Evolutionary conservation across 2,797 vertebrate species (phyloP), one percentile per base, ranked within the genome.

Genomic region (Steatocranus sp.): DNA sequence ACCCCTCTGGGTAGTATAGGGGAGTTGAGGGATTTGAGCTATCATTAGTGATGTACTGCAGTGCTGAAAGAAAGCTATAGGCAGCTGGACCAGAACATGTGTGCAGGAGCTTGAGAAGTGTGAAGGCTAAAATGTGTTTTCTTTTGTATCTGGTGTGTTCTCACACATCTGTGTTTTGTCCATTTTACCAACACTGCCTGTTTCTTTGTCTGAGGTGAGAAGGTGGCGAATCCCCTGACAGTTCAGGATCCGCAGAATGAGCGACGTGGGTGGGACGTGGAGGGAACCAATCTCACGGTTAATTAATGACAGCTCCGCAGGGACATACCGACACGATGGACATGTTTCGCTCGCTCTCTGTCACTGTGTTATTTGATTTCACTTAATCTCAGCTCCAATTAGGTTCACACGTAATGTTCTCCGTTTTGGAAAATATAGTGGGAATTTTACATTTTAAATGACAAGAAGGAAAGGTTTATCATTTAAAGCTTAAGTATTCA

Each of bases 221-320:
- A 79, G 83, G 81, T 14, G 82, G 63, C 8, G 20, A 91, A 83
- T 94, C 88, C 89, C 90, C 89, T 76, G 79, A 83, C 87, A 43
- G 81, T 83, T 90, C 75, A 50, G 88, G 86, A 90, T 92, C 87
- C 89, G 83, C 83, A 70, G 82, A 86, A 85, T 50, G 76, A 87
- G 84, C 79, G 83, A 68, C 76, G 25, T 84, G 75, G 83, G 54
- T 58, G 86, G 83, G 88, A 81, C 85, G 82, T 77, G 82, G 86
- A 88, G 86, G 84, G 87, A 94, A 89, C 83, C 92, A 93, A 94
- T 94, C 89, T 94, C 93, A 94, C 83, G 78, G 88, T 95, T 95
- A 95, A 95, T 96, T 95, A 95, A 94, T 93, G 89, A 92, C 77
- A 18, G 86, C 88, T 93, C 93, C 63, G 2, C 53, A 9, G 87